These are phyloP conservation scores for Bubo scandiacus DNA, from an alignment of 2,113 vertebrate species.

Conservation along the genomic window DNA sequence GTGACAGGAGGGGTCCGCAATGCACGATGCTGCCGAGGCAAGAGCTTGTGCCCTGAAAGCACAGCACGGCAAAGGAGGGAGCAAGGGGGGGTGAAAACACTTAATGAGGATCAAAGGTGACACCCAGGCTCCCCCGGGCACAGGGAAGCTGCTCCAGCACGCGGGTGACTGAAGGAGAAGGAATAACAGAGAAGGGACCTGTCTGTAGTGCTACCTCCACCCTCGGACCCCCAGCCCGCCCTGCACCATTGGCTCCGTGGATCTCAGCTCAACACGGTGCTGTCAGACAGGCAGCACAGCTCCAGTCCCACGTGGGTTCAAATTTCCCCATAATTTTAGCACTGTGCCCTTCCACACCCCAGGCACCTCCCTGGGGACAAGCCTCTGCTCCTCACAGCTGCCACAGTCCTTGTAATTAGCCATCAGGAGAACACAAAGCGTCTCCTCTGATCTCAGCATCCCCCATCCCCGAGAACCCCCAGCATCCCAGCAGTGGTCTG, in stretches of 20 bases:
- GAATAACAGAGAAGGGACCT: background rate
- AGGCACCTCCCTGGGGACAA: background rate
- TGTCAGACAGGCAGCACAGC: background rate
- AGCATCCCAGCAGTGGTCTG: background rate
- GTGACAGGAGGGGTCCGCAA: background rate
- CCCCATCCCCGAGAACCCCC: background rate
- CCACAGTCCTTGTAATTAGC: background rate
- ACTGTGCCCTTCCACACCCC: rapidly evolving
- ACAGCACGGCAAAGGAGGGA: background rate
- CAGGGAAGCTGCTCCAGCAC: background rate
- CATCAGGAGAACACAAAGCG: background rate
- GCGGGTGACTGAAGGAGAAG: rapidly evolving
- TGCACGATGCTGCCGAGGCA: background rate
- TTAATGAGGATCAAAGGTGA: background rate
- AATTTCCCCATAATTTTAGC: background rate
- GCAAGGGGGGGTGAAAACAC: background rate
- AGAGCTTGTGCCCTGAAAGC: background rate
- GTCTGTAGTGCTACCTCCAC: background rate
- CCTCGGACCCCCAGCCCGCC: background rate
- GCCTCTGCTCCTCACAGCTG: background rate
- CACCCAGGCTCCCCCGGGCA: rapidly evolving
- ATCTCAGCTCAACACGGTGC: background rate
- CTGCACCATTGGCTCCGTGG: rapidly evolving
- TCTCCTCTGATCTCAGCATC: background rate
- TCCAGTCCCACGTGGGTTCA: background rate